Evolutionary conservation across 2,797 vertebrate genomes (phyloP).

Genomic region (Masticophis lateralis): DNA sequence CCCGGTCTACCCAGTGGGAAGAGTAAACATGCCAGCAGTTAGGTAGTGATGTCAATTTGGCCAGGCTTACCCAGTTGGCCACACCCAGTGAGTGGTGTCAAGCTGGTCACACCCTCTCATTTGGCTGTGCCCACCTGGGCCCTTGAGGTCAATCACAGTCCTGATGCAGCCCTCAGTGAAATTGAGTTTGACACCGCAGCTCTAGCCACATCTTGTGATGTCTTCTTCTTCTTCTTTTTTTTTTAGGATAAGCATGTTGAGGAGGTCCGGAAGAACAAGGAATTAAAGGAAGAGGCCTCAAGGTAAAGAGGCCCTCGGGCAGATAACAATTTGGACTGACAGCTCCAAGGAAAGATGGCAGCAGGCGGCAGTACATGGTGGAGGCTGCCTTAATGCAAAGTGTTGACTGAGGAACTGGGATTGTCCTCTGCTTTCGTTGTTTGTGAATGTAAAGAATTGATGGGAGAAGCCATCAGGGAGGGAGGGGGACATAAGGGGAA

Average conservation of each 20-base stretch:
- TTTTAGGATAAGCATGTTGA: constrained; percentile 93
- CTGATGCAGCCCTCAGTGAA: too few species aligned
- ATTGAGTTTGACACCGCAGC: too few species aligned
- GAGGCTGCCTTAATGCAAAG: constrained; percentile 41
- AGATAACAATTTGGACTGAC: constrained; percentile 64
- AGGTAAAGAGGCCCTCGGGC: constrained; percentile 78
- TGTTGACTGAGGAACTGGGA: constrained; percentile 52
- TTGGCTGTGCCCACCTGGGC: too few species aligned
- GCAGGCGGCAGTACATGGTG: constrained; percentile 36
- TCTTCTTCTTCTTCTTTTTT: background rate
- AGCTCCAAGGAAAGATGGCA: constrained; percentile 40
- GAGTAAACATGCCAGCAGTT: too few species aligned
- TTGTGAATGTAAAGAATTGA: constrained; percentile 73
- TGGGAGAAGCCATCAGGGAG: constrained; percentile 69
- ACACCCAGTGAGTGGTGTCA: too few species aligned
- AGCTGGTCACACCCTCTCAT: too few species aligned
- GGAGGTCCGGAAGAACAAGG: constrained; percentile 98
- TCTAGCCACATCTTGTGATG: too few species aligned
- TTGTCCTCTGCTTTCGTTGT: constrained; percentile 75
- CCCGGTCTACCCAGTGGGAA: too few species aligned
- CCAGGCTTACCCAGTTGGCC: too few species aligned
- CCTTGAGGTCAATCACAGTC: too few species aligned
- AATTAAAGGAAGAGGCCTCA: constrained; percentile 95
- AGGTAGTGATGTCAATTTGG: too few species aligned
- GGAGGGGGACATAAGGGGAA: constrained; percentile 61